phyloP scores from a whole-genome alignment of 2,113 vertebrate species.

The Petromus typicus region DNA sequence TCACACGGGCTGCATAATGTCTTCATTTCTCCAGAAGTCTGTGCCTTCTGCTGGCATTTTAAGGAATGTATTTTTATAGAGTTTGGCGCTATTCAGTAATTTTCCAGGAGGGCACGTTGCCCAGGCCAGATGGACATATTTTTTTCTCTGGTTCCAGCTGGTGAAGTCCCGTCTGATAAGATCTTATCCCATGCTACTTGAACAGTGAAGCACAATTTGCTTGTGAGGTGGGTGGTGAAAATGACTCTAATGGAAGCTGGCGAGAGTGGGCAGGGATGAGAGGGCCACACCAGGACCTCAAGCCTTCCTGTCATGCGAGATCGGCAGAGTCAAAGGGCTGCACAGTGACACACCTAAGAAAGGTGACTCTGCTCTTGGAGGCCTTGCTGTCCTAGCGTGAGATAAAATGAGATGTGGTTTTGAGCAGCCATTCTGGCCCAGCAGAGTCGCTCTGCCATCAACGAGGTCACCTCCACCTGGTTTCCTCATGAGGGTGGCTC shows the following conservation, averaged over 20 bases:
- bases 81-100: slow-evolving; percentile 75
- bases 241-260: background rate
- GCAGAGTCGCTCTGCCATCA: background rate
- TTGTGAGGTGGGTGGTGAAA: slow-evolving; percentile 30
- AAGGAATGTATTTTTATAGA: slow-evolving; percentile 80
- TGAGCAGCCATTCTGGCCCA: background rate
- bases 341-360: background rate
- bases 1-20: slow-evolving; percentile 68
- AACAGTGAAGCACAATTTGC: slow-evolving; percentile 39
- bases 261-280: background rate
- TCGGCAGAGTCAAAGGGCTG: background rate
- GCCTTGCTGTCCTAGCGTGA: background rate
- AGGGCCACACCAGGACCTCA: background rate
- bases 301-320: background rate
- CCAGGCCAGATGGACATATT: slow-evolving; percentile 80
- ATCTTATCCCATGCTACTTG: slow-evolving; percentile 52
- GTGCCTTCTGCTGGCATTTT: slow-evolving; percentile 81
- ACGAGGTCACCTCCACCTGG: background rate
- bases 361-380: no score
- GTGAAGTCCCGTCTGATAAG: slow-evolving; percentile 77
- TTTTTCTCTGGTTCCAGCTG: slow-evolving; percentile 76
- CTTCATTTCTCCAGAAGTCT: slow-evolving; percentile 75
- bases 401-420: background rate
- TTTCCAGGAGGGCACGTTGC: slow-evolving; percentile 80
- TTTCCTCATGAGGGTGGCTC: background rate